Base-by-base conservation (phyloP, 2,113 vertebrate genomes). In the Cromileptes altivelis region DNA sequence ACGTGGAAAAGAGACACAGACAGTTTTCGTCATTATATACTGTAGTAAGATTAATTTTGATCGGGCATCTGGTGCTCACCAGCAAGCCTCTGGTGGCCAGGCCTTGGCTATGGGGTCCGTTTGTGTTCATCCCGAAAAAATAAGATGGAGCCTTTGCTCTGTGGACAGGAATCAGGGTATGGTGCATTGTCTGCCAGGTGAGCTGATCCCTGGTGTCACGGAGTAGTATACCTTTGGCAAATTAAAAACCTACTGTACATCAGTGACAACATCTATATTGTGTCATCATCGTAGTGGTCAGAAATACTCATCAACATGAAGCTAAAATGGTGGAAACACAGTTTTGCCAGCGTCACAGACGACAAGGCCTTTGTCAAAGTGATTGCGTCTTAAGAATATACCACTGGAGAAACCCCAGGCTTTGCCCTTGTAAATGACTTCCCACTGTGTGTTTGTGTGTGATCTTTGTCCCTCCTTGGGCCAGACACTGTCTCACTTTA, bases 401-500 rank as follows among this genome's bases (percentile, higher is more conserved):
- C 63, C 30, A 14, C 57, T 4, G 3, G n/a, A 82, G 52, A 73
- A 77, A 60, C 57, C 47, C 8, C 45, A 79, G 25, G 33, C n/a
- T 6, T 19, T 33, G 57, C 45, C 33, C 21, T 80, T 62, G 69
- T 50, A 71, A 73, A 75, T 40, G 25, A 69, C 62, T 70, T 33
- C 75, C 30, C 12, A 27, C 23, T 50, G 40, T 84, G 75, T 82
- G 15, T 78, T 64, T 75, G 57, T 70, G 71, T 79, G 27, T 64
- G n/a, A 85, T 85, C 75, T 75, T 81, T 56, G 75, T 69, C 76
- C 84, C 58, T 58, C 53, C 56, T 68, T 58, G 57, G 68, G 69
- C 83, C 64, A 50, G 75, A 47, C 84, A 25, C 75, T 84, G 91
- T 92, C 89, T 89, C 62, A 78, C 84, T 92, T 74, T 64, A 84